A percentile compares a stretch with the other conserved stretches of the same genome.
Conservation (phyloP, 1,140 invertebrate genomes). For the Adelges cooleyi region DNA sequence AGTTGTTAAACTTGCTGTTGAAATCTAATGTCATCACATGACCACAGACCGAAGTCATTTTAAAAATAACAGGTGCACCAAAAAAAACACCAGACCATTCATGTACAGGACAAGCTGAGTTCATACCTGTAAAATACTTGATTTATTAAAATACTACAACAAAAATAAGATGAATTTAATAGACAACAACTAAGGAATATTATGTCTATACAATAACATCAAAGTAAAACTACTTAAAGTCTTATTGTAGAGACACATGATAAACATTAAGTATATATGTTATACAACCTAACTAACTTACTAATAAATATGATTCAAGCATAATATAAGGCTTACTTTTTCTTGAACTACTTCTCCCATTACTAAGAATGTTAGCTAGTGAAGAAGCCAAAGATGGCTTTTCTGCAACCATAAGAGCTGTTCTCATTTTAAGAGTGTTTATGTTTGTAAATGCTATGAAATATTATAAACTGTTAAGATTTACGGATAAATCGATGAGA, state of each 20-base stretch:
- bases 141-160: too few relatives aligned
- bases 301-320: too few relatives aligned
- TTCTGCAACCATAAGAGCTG: conserved; percentile 96
- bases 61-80: conserved; percentile 61
- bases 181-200: too few relatives aligned
- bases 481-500: too few relatives aligned
- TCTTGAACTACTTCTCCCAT: conserved; percentile 62
- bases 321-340: conserved; percentile 60
- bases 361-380: conserved; percentile 87
- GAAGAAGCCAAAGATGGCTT: conserved; percentile 96
- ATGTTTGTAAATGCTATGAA: too few relatives aligned
- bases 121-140: conserved; percentile 58
- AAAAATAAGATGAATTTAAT: too few relatives aligned
- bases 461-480: too few relatives aligned
- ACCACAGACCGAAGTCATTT: conserved; percentile 98
- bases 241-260: background rate
- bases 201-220: too few relatives aligned
- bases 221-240: too few relatives aligned
- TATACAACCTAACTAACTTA: too few relatives aligned
- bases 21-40: conserved; percentile 97
- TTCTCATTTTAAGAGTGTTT: conserved; percentile 69
- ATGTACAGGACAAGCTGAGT: conserved; percentile 82
- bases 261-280: background rate
- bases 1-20: conserved; percentile 90
- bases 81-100: conserved; percentile 82